Conservation (phyloP, 2,888 invertebrate species). For the Crepidodera aurea region DNA sequence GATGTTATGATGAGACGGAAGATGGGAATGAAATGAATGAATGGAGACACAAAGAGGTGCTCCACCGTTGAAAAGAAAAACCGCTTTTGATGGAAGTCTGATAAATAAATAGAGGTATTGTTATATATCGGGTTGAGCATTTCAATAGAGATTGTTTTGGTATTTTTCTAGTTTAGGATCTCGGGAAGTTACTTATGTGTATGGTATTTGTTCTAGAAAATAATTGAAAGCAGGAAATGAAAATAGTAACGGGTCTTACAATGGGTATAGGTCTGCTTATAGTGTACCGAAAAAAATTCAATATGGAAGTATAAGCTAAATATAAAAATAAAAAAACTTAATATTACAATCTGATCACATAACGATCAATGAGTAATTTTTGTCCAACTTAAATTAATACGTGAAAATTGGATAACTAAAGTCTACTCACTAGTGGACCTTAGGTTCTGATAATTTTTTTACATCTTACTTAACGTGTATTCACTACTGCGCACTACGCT, state of each 20-base stretch:
- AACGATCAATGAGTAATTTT: no score
- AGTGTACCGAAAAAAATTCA: no score
- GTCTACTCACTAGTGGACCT: no score
- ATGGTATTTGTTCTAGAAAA: neutral
- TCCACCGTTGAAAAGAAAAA: slow-evolving; percentile 48
- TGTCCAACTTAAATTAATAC: no score
- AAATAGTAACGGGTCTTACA: neutral
- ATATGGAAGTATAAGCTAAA: no score
- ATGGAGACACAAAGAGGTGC: slow-evolving; percentile 44
- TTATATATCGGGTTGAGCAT: slow-evolving; percentile 12
- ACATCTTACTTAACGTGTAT: no score
- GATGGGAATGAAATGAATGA: slow-evolving; percentile 34
- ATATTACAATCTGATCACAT: no score
- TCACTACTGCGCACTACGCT: no score
- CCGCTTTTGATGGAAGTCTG: slow-evolving; percentile 46
- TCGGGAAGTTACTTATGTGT: slow-evolving; percentile 11
- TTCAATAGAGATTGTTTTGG: slow-evolving; percentile 30
- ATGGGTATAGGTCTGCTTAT: no score
- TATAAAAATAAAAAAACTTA: no score
- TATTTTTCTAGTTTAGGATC: slow-evolving; percentile 12
- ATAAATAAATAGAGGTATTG: slow-evolving; percentile 49
- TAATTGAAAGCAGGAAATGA: neutral
- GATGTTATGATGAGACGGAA: neutral
- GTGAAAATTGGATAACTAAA: no score
- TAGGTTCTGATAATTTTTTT: no score